Conservation (phyloP, 53 echinoderm and acorn worm species). For the Arbacia lixula region DNA sequence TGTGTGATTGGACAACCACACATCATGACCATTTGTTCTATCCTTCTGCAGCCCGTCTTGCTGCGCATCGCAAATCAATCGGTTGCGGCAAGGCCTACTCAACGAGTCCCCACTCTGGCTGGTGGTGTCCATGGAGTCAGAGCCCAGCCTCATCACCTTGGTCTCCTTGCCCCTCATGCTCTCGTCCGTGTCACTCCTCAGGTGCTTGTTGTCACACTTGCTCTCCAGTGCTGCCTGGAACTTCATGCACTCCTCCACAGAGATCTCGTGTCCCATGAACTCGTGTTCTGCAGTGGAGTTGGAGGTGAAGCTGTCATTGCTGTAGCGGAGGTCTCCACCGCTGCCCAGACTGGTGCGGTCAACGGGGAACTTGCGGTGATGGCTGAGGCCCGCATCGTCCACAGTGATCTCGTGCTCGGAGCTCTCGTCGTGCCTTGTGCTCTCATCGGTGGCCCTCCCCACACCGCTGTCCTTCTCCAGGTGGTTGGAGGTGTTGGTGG, state of each 20-base stretch:
- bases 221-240: constrained; percentile 92
- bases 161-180: constrained; percentile 96
- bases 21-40: constrained; percentile 42
- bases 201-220: constrained; percentile 95
- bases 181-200: constrained; percentile 97
- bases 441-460: constrained; percentile 94
- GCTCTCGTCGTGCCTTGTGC: constrained; percentile 87
- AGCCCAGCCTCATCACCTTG: constrained; percentile 97
- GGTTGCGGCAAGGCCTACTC: constrained; percentile 75
- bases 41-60: constrained; percentile 45
- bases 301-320: constrained; percentile 97
- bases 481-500: constrained; percentile 90
- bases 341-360: constrained; percentile 78
- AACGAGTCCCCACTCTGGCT: constrained; percentile 95
- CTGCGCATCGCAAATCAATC: constrained; percentile 51
- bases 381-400: constrained; percentile 70
- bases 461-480: constrained; percentile 99
- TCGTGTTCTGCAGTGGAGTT: constrained; percentile 85
- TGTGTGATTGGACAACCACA: constrained; percentile 37
- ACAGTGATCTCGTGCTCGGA: constrained; percentile 73
- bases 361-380: constrained; percentile 74
- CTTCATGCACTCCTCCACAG: constrained; percentile 93
- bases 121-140: constrained; percentile 98
- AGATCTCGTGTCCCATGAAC: constrained; percentile 76
- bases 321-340: constrained; percentile 87